Conservation (phyloP, 1,140 invertebrate species). For the Cotesia typhae region DNA sequence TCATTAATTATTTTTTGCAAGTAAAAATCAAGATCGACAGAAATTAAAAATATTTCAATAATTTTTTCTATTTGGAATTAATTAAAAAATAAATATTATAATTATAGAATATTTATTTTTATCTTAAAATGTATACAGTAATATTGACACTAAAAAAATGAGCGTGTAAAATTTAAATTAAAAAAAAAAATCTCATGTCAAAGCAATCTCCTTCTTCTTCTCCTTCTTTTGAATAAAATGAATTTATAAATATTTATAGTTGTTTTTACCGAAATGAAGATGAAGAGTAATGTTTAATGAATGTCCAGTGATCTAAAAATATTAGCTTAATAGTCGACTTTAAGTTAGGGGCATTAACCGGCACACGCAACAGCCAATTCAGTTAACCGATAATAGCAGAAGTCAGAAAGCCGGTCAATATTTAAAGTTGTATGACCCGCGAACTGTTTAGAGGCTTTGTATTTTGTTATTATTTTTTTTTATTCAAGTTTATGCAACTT, state of each 20-base stretch:
- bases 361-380: constrained; percentile 18
- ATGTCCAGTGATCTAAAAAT: constrained; percentile 27
- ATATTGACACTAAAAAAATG: no score
- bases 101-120: no score
- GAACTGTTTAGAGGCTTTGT: constrained; percentile 20
- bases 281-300: not conserved
- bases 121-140: no score
- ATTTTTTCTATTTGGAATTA: no score
- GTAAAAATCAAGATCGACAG: no score
- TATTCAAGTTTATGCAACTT: constrained; percentile 21
- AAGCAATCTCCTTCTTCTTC: no score
- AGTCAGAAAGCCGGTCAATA: constrained; percentile 24
- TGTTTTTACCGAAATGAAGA: constrained; percentile 7
- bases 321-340: constrained; percentile 25
- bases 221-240: no score
- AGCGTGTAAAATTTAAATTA: no score
- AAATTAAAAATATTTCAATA: no score
- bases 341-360: constrained; percentile 26
- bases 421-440: constrained; percentile 17
- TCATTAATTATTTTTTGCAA: no score
- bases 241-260: not conserved
- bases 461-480: constrained; percentile 8
- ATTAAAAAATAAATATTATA: no score
- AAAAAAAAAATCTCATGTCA: no score
- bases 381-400: constrained; percentile 1